Conservation (phyloP, 2,113 vertebrate genomes). For the Ondatra zibethicus region DNA sequence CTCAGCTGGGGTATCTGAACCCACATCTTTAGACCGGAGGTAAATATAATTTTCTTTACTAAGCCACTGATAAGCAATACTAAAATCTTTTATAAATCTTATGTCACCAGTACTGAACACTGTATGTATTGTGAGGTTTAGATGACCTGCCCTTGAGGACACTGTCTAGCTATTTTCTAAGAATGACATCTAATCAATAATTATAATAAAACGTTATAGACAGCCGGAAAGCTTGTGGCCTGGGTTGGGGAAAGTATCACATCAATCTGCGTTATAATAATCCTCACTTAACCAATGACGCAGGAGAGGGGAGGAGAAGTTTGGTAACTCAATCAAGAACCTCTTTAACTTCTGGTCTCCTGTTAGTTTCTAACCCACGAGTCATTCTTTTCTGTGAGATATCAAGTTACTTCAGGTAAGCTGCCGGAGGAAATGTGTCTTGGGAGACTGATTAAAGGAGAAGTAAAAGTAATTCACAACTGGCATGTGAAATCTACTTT, state of each 20-base stretch:
- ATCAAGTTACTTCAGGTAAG: not conserved
- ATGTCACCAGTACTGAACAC: not conserved
- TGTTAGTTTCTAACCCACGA: not conserved
- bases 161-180: not conserved
- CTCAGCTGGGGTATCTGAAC: not conserved
- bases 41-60: not conserved
- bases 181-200: slow-evolving; percentile 2
- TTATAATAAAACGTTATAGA: slow-evolving; percentile 34
- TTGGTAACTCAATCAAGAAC: not conserved
- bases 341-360: not conserved
- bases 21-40: not conserved
- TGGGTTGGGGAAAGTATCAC: not conserved
- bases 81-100: not conserved
- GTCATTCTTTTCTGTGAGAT: not conserved
- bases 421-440: not conserved
- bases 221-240: not conserved
- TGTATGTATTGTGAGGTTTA: not conserved
- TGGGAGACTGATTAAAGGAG: not conserved
- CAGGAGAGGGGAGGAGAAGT: not conserved
- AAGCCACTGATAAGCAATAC: not conserved
- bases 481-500: not conserved
- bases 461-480: slow-evolving; percentile 11
- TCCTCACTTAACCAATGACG: not conserved
- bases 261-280: not conserved
- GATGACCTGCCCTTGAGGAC: not conserved